Evolutionary conservation across 2,888 invertebrate species (phyloP).

Genomic region (Cancer borealis): DNA sequence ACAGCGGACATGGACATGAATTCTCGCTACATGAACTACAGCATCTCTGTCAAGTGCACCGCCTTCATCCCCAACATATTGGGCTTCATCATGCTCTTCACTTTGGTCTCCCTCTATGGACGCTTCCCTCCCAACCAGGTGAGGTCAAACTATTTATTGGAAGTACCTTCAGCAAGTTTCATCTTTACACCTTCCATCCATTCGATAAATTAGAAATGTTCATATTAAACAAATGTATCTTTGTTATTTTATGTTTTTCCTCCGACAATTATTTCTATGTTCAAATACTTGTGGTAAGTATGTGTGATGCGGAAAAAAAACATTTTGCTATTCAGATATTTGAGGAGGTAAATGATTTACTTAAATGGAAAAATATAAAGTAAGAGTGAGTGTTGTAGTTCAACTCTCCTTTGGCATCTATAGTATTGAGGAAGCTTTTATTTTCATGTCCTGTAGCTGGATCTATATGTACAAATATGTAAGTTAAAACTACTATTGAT

Average conservation of each 20-base stretch:
- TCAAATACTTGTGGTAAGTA: not conserved
- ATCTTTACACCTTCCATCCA: not conserved
- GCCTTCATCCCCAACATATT: slow-evolving; percentile 81
- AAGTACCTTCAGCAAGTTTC: not conserved
- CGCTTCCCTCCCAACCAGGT: slow-evolving; percentile 79
- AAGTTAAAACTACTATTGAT: not conserved
- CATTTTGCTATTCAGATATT: not conserved
- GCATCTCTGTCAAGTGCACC: slow-evolving; percentile 80
- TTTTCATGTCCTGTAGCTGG: not conserved
- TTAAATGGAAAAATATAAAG: not conserved
- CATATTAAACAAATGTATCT: not conserved
- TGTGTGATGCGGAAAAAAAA: not conserved
- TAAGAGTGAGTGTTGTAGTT: not conserved
- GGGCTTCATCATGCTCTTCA: slow-evolving; percentile 79
- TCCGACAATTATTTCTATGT: not conserved
- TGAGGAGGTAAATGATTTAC: not conserved
- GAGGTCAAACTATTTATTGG: not conserved
- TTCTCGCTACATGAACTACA: slow-evolving; percentile 81
- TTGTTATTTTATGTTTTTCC: not conserved
- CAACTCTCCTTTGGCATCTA: not conserved
- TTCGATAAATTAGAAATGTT: not conserved
- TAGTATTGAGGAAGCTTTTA: not conserved
- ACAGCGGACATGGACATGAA: slow-evolving; percentile 81
- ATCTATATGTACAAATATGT: not conserved
- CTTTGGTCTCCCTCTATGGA: slow-evolving; percentile 79